These are phyloP conservation scores for Adelphocoris suturalis DNA, from an alignment of 2,888 invertebrate species.

Conservation along the genomic window DNA sequence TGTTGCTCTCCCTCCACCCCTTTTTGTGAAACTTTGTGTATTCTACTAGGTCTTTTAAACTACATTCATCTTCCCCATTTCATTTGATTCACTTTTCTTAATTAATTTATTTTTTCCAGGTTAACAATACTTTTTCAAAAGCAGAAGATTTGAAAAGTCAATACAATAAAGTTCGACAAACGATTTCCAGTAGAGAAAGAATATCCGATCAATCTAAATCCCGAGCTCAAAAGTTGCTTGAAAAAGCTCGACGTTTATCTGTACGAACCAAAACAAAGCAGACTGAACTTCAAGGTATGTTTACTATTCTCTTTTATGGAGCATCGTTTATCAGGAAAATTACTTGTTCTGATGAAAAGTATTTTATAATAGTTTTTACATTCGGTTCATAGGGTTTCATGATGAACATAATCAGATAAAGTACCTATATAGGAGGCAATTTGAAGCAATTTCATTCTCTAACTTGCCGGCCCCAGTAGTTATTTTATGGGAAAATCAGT, in stretches of 20 bases:
- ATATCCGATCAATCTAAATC: conserved; percentile 79
- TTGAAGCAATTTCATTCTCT: too few species aligned
- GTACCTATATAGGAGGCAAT: too few species aligned
- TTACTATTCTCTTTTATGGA: not conserved
- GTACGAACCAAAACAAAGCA: conserved; percentile 88
- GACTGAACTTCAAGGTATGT: conserved; percentile 83
- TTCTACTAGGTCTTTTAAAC: too few species aligned
- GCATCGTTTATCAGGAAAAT: not conserved
- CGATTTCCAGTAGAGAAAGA: conserved; percentile 86
- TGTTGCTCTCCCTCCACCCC: too few species aligned
- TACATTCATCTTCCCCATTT: too few species aligned
- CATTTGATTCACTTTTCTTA: not conserved
- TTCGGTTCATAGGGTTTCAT: too few species aligned
- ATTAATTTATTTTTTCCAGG: conserved; percentile 78
- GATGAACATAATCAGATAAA: too few species aligned
- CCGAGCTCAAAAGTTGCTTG: conserved; percentile 86
- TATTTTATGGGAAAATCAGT: too few species aligned
- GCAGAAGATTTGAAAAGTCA: conserved; percentile 82
- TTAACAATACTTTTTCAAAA: conserved; percentile 85
- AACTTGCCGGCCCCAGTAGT: too few species aligned
- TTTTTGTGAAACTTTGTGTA: too few species aligned
- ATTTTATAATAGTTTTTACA: too few species aligned
- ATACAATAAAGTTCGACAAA: conserved; percentile 86
- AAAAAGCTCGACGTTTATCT: conserved; percentile 90
- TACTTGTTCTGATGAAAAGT: too few species aligned